Base-by-base conservation (phyloP, 2,888 invertebrate genomes). In the Thumatha senex region DNA sequence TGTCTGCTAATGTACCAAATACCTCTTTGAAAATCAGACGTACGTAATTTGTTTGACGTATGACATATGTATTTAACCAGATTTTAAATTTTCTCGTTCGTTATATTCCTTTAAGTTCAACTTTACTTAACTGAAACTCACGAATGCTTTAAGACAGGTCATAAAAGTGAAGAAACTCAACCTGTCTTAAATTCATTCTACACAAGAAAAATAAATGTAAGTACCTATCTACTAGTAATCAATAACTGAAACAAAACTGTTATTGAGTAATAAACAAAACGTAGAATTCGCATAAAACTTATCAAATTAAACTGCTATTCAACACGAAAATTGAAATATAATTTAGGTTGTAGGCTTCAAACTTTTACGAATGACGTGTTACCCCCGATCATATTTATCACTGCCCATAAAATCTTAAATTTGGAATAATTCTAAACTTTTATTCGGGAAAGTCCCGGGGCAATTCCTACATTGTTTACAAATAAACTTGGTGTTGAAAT, bases 401-500 rank as follows among this genome's bases (percentile, higher is more conserved):
- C 61, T 54, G 45, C 48, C 56, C 62, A 74, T 59, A 64, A 74
- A 77, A 73, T 24, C 63, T 70, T 70, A 76, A 76, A 79, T 78
- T 75, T 69, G 54, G 70, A 80, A 84, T 82, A 79, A 84, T 76
- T 78, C 75, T 74, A 72, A 87, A 86, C 76, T 86, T 89, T 86
- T 87, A 88, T 89, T 88, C 83, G 77, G 85, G 83, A 86, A 89
- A 84, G 80, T 88, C 86, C 88, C 74, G 84, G 86, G 84, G 89
- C 84, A 83, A 86, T 88, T 84, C 79, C 79, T 84, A 86, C 84
- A 88, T 89, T 89, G 86, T 89, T 89, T 89, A 89, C 87, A 86
- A 89, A 88, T 89, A 88, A 87, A 88, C 85, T 88, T 86, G 80
- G 74, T 79, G 84, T 84, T 82, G 84, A 86, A 89, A 84, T 86